These are phyloP conservation scores for Sebastes glaucus DNA, from an alignment of 2,797 vertebrate species.

Conservation along the genomic window DNA sequence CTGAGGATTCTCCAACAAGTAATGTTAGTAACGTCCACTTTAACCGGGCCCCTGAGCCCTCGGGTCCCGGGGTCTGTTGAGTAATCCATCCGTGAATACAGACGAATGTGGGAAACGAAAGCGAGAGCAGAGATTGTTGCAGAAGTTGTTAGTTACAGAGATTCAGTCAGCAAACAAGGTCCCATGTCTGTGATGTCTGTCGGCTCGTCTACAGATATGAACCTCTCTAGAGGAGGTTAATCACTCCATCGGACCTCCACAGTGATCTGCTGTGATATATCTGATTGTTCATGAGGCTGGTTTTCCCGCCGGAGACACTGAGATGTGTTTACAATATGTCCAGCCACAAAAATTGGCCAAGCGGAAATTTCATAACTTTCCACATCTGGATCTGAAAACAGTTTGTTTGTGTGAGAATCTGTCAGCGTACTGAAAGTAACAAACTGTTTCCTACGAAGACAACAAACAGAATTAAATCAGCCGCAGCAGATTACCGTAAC, in stretches of 20 bases:
- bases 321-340: conserved; percentile 51
- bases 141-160: background rate
- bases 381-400: conserved; percentile 60
- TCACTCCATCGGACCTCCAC: conserved; percentile 5
- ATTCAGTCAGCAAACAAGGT: background rate
- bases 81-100: background rate
- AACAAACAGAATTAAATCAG: conserved; percentile 13
- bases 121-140: background rate
- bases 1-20: no score
- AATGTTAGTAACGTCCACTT: no score
- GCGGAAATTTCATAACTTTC: conserved; percentile 49
- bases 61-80: background rate
- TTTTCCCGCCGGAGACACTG: conserved; percentile 1
- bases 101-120: background rate
- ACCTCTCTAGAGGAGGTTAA: background rate
- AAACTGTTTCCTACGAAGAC: conserved; percentile 15
- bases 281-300: background rate
- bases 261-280: background rate
- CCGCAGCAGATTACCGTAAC: background rate
- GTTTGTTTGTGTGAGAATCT: background rate
- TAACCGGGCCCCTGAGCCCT: background rate
- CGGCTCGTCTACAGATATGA: background rate
- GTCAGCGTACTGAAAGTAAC: conserved; percentile 15
- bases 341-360: conserved; percentile 9
- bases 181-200: background rate